Evolutionary conservation across 2,113 vertebrate species (phyloP).

Genomic region (Nansenia antarctica): DNA sequence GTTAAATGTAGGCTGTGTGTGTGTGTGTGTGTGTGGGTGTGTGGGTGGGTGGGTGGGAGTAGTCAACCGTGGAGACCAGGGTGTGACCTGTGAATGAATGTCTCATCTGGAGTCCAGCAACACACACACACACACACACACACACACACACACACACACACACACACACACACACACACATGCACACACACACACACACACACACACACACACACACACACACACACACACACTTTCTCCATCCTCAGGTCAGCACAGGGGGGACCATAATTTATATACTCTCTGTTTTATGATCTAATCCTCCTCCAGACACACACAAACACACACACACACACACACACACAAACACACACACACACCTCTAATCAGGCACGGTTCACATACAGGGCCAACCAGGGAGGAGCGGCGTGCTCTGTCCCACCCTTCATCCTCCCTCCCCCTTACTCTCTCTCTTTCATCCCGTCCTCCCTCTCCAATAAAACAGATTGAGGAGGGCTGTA

Average conservation of each 20-base stretch:
- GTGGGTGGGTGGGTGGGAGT: neutral
- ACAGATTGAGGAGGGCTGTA: neutral
- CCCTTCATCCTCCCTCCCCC: neutral
- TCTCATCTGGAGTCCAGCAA: neutral
- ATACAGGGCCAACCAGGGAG: neutral
- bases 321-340: neutral
- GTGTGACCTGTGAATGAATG: constrained; percentile 53
- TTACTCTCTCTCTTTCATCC: constrained; percentile 9
- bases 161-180: neutral
- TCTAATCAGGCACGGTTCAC: neutral
- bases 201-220: too few relatives aligned
- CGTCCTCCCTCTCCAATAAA: constrained; percentile 1
- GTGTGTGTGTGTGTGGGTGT: neutral
- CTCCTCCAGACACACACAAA: too few relatives aligned
- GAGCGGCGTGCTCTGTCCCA: neutral
- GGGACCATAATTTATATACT: neutral
- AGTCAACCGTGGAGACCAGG: constrained; percentile 17
- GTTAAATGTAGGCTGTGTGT: neutral
- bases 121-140: neutral
- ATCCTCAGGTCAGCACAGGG: neutral
- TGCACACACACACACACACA: too few relatives aligned
- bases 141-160: neutral
- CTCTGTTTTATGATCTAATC: neutral
- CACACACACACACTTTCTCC: too few relatives aligned
- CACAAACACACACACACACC: neutral